Evolutionary conservation across 2,113 vertebrate species (phyloP).

Genomic region (Chunga burmeisteri): DNA sequence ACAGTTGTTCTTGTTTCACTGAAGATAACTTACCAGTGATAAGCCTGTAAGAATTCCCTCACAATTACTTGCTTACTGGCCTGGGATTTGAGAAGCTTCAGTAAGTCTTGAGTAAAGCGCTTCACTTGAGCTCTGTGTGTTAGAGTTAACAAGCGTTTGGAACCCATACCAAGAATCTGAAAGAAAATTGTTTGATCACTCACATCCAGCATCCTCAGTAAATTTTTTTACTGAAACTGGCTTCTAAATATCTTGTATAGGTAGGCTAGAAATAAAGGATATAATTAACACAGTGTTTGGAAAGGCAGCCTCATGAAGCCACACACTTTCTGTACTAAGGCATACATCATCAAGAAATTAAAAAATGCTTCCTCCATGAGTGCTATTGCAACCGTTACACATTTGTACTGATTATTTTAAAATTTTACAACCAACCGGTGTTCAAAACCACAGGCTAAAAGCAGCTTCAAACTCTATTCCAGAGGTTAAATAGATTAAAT

Average conservation of each 20-base stretch:
- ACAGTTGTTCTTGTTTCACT: neutral
- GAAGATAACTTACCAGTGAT: slow-evolving; percentile 88
- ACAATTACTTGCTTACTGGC: slow-evolving; percentile 94
- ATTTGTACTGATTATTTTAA: neutral
- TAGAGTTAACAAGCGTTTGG: slow-evolving; percentile 90
- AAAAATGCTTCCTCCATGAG: neutral
- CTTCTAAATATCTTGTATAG: neutral
- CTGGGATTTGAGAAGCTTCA: slow-evolving; percentile 97
- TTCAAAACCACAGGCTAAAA: neutral
- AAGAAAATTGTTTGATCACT: neutral
- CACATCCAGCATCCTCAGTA: neutral
- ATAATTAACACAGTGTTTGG: accelerated
- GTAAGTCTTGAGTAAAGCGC: slow-evolving; percentile 93
- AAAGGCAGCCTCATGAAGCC: neutral
- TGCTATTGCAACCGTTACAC: neutral
- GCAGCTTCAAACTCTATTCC: neutral
- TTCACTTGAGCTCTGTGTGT: slow-evolving; percentile 97
- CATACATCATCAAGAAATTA: neutral
- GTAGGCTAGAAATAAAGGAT: neutral
- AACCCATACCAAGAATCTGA: slow-evolving; percentile 95
- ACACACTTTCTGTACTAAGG: neutral
- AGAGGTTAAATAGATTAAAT: neutral
- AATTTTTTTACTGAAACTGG: neutral
- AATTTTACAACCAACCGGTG: neutral
- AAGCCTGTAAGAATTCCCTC: slow-evolving; percentile 94